These are phyloP conservation scores for Pseudomugil gertrudae DNA, from an alignment of 2,797 vertebrate species.

Conservation along the genomic window DNA sequence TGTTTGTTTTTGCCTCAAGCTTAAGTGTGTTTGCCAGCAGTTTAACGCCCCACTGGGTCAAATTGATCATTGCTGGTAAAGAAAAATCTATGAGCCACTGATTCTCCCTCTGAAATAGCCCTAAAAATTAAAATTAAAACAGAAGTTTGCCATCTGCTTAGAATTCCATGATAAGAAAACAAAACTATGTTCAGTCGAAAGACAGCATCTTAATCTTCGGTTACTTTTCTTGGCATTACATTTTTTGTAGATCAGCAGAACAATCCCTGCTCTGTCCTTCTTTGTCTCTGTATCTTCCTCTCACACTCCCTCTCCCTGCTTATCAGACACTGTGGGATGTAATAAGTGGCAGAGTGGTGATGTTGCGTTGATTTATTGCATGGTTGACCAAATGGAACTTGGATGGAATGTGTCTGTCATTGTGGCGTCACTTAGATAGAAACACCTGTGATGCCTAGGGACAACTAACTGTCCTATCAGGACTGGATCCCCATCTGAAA, in stretches of 20 bases:
- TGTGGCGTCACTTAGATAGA: constrained; percentile 71
- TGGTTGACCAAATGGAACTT: constrained; percentile 73
- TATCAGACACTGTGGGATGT: constrained; percentile 49
- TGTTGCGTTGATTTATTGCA: constrained; percentile 83
- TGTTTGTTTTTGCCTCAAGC: constrained; percentile 49
- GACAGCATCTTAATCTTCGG: constrained; percentile 72
- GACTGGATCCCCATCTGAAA: constrained; percentile 45
- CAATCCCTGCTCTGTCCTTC: constrained; percentile 49
- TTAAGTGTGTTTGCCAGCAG: constrained; percentile 51
- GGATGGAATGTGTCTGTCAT: constrained; percentile 77
- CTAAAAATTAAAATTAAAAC: constrained; percentile 70
- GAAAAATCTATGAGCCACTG: constrained; percentile 56
- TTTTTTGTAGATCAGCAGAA: constrained; percentile 71
- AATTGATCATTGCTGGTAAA: constrained; percentile 59
- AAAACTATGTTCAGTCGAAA: constrained; percentile 73
- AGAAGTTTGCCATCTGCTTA: constrained; percentile 55
- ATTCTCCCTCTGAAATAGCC: constrained; percentile 58
- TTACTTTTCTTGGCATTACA: constrained; percentile 64
- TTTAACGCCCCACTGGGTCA: constrained; percentile 65
- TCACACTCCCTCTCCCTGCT: constrained; percentile 16
- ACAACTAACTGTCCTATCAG: constrained; percentile 65
- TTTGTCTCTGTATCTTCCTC: constrained; percentile 38
- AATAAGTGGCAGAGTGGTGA: constrained; percentile 77
- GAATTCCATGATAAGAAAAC: constrained; percentile 72
- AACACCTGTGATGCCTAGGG: constrained; percentile 74